Base-by-base conservation (phyloP, 2,113 vertebrate genomes). In the Pseudorectes ferrugineus region DNA sequence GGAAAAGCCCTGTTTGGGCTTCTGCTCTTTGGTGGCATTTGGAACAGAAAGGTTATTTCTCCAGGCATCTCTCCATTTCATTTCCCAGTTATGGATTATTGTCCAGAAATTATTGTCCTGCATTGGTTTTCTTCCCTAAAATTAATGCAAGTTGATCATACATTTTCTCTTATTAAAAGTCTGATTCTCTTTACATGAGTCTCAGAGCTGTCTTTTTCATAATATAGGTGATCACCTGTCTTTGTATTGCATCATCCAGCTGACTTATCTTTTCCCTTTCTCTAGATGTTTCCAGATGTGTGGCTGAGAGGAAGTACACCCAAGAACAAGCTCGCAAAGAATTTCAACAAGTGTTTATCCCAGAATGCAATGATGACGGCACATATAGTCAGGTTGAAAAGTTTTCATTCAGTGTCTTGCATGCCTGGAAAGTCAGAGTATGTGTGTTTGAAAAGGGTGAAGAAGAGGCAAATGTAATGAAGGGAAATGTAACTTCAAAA, bases 291-390 rank as follows among this genome's bases (percentile, higher is more conserved):
- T 99, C 99, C 97, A 98, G 99, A 97, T 99, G 99, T 96, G 99
- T 99, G 79, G 99, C 99, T 61, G 99, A 99, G 97, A 98, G 99
- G 98, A 99, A 99, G 94, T 99, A 99, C 92, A 99, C 99, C 8
- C 99, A 99, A 96, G 99, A 99, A 91, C 99, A 99, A 96, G 99
- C 99, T 78, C 99, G 99, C 97, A 99, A 99, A 95, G 98, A 99
- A 92, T 98, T 99, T 85, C 99, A 99, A 24, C 99, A 99, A 96
- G 99, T 99, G 70, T 99, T 99, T 97, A 98, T 99, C 57, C 99
- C 99, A 2, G 99, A 99, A 35, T 99, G 99, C 97, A 99, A 98
- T 28, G 99, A 99, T 0, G 99, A 99, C 6, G 99, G 99, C 92
- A 99, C 99, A 38, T 99, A 99, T 5, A 99, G 98, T 46, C 99